These are phyloP conservation scores for Oreochromis aureus DNA, from an alignment of 2,113 vertebrate genomes.

Conservation along the genomic window DNA sequence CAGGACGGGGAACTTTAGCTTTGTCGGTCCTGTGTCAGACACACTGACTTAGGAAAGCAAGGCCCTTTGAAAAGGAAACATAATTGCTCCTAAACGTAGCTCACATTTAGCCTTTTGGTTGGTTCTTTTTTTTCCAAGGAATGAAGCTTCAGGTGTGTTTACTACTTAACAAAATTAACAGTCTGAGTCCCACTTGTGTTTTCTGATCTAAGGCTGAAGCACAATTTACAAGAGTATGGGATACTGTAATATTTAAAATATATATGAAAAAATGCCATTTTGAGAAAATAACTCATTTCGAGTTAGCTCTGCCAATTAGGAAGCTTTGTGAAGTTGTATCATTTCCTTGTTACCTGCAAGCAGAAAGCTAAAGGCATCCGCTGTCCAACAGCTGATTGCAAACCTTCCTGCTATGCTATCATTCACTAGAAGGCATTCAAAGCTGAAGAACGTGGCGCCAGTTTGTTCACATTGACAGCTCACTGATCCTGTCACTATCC, in stretches of 20 bases:
- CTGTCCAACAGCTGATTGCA: not conserved
- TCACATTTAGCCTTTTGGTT: not conserved
- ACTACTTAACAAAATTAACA: not conserved
- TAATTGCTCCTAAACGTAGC: not conserved
- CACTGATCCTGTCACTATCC: not conserved
- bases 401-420: not conserved
- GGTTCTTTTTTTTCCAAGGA: not conserved
- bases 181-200: not conserved
- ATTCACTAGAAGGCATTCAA: not conserved
- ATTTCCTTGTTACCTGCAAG: not conserved
- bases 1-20: not conserved
- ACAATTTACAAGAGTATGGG: not conserved
- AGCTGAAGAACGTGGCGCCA: rapidly evolving
- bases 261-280: not conserved
- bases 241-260: not conserved
- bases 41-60: not conserved
- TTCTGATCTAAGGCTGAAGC: not conserved
- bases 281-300: not conserved
- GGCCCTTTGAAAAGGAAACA: not conserved
- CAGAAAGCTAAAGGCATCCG: not conserved
- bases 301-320: rapidly evolving
- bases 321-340: not conserved
- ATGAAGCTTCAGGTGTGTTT: not conserved
- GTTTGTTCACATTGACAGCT: not conserved
- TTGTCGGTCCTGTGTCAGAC: not conserved